A percentile compares a stretch with the other conserved stretches of the same genome.
Evolutionary conservation across 2,888 invertebrate species (phyloP).

Genomic region (Smittia aterrima): DNA sequence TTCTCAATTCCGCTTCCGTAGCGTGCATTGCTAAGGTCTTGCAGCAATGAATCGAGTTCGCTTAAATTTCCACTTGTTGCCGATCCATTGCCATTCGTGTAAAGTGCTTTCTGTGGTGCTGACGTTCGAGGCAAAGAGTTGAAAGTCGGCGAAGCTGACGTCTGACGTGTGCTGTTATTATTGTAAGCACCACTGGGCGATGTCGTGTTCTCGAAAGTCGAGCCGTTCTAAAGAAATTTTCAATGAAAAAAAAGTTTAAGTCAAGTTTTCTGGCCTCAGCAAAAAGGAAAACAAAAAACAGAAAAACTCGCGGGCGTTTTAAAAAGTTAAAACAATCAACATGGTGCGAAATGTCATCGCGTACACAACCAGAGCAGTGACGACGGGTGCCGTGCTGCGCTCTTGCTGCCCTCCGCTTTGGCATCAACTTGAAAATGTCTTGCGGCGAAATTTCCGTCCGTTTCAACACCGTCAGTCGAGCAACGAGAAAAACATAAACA

Average conservation of each 20-base stretch:
- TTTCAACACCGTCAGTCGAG: neutral
- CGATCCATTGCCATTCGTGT: constrained; percentile 51
- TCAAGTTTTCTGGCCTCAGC: neutral
- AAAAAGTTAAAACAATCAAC: constrained; percentile 14
- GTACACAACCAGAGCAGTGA: neutral
- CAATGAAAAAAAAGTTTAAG: neutral
- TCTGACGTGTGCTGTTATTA: constrained; percentile 43
- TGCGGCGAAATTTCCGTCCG: neutral
- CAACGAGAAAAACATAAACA: neutral
- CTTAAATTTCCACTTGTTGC: constrained; percentile 57
- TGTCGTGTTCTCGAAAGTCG: neutral
- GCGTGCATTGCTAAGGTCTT: constrained; percentile 83
- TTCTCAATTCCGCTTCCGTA: constrained; percentile 56
- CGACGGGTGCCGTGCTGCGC: neutral
- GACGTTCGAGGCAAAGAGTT: constrained; percentile 44
- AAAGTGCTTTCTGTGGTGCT: constrained; percentile 43
- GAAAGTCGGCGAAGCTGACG: constrained; percentile 47
- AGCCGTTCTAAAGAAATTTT: constrained; percentile 8
- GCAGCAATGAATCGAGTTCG: constrained; percentile 86
- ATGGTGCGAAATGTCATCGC: constrained; percentile 18
- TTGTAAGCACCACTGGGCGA: neutral
- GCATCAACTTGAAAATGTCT: constrained; percentile 18
- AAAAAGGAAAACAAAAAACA: neutral
- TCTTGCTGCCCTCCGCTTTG: neutral
- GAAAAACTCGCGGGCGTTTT: neutral